These are phyloP conservation scores for Ophonus ardosiacus DNA, from an alignment of 2,888 invertebrate species.

Conservation along the genomic window DNA sequence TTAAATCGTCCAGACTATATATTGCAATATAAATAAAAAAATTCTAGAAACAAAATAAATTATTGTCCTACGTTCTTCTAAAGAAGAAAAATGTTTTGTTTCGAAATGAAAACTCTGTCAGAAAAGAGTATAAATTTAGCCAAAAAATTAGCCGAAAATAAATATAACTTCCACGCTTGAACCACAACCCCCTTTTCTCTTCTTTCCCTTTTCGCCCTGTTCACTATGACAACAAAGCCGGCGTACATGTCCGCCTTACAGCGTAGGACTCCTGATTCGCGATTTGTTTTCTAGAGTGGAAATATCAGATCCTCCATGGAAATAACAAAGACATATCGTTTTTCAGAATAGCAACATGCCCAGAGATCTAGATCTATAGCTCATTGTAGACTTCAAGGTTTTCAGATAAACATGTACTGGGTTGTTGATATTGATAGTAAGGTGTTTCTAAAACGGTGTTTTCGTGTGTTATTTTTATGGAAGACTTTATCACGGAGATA, in stretches of 20 bases:
- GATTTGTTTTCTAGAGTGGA: slow-evolving; percentile 50
- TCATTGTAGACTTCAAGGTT: slow-evolving; percentile 11
- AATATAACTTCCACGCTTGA: slow-evolving; percentile 9
- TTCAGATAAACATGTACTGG: slow-evolving; percentile 15
- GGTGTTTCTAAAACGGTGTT: slow-evolving; percentile 14
- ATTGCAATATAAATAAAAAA: background rate
- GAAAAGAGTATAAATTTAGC: background rate
- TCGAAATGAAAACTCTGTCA: background rate
- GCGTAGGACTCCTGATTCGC: slow-evolving; percentile 22
- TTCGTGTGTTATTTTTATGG: slow-evolving; percentile 25
- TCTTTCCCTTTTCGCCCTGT: background rate
- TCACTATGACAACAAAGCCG: background rate
- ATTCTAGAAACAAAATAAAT: background rate
- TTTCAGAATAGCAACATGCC: background rate
- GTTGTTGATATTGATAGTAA: background rate
- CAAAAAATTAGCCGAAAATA: background rate
- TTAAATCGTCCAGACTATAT: too few relatives aligned
- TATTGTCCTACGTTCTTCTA: background rate
- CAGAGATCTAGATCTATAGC: background rate
- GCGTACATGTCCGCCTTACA: background rate
- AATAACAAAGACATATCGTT: slow-evolving; percentile 58
- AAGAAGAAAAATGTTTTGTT: background rate
- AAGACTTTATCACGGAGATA: background rate
- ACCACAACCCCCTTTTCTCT: background rate
- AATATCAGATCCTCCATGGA: slow-evolving; percentile 46